Evolutionary conservation across 1,140 invertebrate genomes (phyloP).

Genomic region (Tyrophagus putrescentiae): DNA sequence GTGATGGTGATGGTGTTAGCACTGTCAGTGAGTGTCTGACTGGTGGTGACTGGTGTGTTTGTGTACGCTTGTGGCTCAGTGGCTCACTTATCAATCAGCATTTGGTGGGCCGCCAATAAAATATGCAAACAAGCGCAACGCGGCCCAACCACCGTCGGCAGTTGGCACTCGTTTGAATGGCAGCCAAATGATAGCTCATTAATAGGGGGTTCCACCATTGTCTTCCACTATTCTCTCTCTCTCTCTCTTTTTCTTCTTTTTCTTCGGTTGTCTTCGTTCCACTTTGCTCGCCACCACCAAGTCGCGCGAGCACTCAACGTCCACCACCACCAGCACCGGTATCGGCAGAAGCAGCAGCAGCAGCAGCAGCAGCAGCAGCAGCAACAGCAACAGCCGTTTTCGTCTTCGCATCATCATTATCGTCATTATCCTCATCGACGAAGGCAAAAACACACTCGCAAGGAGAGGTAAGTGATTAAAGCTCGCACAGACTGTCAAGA

Average conservation of each 20-base stretch:
- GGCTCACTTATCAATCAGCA: conserved; percentile 9
- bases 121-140: conserved; percentile 13
- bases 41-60: no score
- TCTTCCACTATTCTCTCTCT: background rate
- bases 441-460: background rate
- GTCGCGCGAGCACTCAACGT: background rate
- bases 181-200: conserved; percentile 14
- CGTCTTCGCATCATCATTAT: conserved; percentile 13
- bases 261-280: background rate
- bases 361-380: background rate
- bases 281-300: background rate
- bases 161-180: background rate
- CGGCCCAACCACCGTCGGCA: background rate
- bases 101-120: conserved; percentile 5
- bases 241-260: background rate
- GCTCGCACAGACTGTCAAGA: background rate
- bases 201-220: background rate
- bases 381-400: background rate
- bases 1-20: no score
- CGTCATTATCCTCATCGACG: conserved; percentile 9
- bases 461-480: background rate
- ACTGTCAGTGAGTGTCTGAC: no score
- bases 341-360: background rate
- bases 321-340: background rate
- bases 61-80: no score